Percentiles rank a stretch among this genome's conserved stretches.
These are phyloP conservation scores for Rhyacichthys aspro DNA, from an alignment of 2,797 vertebrate species.

Conservation along the genomic window DNA sequence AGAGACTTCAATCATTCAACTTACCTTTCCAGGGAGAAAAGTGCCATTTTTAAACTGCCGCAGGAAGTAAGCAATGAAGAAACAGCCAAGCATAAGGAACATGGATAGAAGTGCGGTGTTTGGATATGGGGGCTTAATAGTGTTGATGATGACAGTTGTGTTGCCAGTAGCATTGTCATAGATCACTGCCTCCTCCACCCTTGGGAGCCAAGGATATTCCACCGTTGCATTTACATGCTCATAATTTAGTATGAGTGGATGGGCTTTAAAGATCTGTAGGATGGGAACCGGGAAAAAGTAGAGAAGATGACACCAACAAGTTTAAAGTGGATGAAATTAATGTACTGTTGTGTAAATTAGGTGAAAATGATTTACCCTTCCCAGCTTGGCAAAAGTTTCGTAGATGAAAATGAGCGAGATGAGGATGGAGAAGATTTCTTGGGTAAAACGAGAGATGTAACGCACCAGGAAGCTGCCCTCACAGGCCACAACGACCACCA, in stretches of 20 bases:
- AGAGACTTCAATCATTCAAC: neutral
- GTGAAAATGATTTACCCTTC: conserved; percentile 77
- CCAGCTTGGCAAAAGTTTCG: conserved; percentile 92
- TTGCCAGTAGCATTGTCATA: conserved; percentile 75
- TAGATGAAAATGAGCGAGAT: conserved; percentile 99
- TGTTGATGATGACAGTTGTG: conserved; percentile 44
- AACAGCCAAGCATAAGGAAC: conserved; percentile 89
- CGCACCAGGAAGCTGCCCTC: conserved; percentile 97
- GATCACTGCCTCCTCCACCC: conserved; percentile 39
- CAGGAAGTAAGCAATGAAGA: conserved; percentile 86
- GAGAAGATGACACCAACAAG: neutral
- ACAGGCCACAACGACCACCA: conserved; percentile 87
- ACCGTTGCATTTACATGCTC: conserved; percentile 28
- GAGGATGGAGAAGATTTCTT: conserved; percentile 99
- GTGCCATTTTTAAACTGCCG: conserved; percentile 91
- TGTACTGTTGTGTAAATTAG: neutral
- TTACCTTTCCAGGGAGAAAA: conserved; percentile 89
- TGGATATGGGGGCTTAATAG: conserved; percentile 69
- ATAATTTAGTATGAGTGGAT: conserved; percentile 81
- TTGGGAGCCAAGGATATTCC: conserved; percentile 72
- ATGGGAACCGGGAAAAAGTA: neutral
- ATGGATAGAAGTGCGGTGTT: conserved; percentile 87
- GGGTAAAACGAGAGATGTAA: conserved; percentile 96
- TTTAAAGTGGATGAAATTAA: neutral
- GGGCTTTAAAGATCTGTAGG: conserved; percentile 84